Base-by-base conservation (phyloP, 2,113 vertebrate genomes). In the Cepphus grylle region DNA sequence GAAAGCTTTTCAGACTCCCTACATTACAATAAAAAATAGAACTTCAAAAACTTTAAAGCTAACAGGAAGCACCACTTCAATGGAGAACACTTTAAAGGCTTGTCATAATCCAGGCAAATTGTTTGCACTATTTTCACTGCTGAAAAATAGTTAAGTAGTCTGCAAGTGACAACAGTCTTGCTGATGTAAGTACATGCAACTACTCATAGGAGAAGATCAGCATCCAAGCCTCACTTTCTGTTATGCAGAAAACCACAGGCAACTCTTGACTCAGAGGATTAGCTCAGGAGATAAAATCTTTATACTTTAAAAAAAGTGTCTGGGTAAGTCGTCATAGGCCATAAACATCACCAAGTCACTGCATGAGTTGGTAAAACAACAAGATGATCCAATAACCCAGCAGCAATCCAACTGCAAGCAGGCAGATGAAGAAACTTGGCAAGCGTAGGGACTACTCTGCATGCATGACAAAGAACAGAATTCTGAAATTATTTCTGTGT, bases 391-490 rank as follows among this genome's bases (percentile, higher is more conserved):
- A 93, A 88, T 66, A 93, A 73, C 30, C 21, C 82, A 81, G 82
- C 61, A 95, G 67, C 49, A 49, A 97, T 77, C 49, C 74, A 95
- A 80, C 29, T 27, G 73, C 91, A 93, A 90, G 42, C 32, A 90
- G 66, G 72, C 34, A 81, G 66, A 86, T 79, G 34, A 82, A 80
- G 80, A 92, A 94, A 87, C 34, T 50, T 78, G 76, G 90, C 82
- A 91, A 88, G 72, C 22, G 59, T 0, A 76, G 34, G 23, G 19
- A 94, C 8, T 47, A 78, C 50, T 56, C 78, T 27, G n/a, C 25
- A 61, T 32, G 36, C n/a, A 65, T 5, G 52, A 55, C 59, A 91
- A 83, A 81, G 47, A 88, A 90, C 1, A 2, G 2, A 74, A 79
- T 83, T 88, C 47, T 83, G 79, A 91, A 87, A 76, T 69, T 4